phyloP scores from a whole-genome alignment of 2,113 vertebrate species.

The Sinocyclocheilus rhinocerous region DNA sequence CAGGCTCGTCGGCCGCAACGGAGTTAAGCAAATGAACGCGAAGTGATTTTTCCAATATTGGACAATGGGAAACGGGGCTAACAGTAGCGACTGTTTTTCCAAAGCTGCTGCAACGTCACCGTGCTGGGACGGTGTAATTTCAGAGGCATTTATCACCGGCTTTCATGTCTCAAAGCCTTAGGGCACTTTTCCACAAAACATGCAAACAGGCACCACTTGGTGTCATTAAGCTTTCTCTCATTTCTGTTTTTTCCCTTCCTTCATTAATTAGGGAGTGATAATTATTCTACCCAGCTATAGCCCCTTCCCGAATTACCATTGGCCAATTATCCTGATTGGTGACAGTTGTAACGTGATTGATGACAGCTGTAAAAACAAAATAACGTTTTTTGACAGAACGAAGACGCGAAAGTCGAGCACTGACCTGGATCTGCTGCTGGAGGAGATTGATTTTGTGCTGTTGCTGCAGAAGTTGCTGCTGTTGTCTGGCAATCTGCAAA shows the following conservation, averaged over 20 bases:
- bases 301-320: constrained; percentile 63
- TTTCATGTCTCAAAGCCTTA: constrained; percentile 70
- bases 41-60: constrained; percentile 27
- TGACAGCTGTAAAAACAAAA: constrained; percentile 56
- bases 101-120: constrained; percentile 52
- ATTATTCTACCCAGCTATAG: constrained; percentile 77
- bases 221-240: constrained; percentile 64
- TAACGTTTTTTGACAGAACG: constrained; percentile 14
- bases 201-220: constrained; percentile 68
- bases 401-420: constrained; percentile 65
- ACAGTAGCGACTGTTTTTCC: constrained; percentile 19
- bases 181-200: constrained; percentile 65
- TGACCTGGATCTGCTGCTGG: constrained; percentile 99
- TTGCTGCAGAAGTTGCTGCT: constrained; percentile 99
- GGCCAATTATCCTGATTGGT: constrained; percentile 74
- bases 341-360: constrained; percentile 70
- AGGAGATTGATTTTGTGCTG: constrained; percentile 99
- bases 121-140: constrained; percentile 64
- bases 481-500: constrained; percentile 96
- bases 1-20: neutral
- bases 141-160: constrained; percentile 72
- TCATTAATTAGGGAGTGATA: constrained; percentile 79
- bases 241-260: constrained; percentile 60
- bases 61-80: constrained; percentile 22
- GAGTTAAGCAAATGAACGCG: neutral